Percentiles rank a stretch among this genome's conserved stretches.
These are phyloP conservation scores for Zygogramma bicolorata DNA, from an alignment of 2,888 invertebrate genomes.

Conservation along the genomic window DNA sequence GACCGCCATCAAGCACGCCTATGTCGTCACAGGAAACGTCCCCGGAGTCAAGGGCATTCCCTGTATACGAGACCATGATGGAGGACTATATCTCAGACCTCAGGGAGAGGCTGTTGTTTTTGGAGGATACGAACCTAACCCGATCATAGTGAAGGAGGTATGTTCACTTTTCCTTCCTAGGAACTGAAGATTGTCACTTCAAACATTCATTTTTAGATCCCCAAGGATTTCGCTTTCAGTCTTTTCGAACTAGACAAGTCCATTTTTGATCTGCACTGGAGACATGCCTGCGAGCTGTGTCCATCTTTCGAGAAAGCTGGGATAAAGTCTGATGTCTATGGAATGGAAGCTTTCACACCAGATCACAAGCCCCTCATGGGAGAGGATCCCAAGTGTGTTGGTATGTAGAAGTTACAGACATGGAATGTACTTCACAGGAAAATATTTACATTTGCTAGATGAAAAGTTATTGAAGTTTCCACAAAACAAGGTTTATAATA, in stretches of 20 bases:
- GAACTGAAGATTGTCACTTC: too few relatives aligned
- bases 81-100: conserved; percentile 83
- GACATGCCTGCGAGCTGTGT: conserved; percentile 78
- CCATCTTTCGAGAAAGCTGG: conserved; percentile 82
- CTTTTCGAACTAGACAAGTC: conserved; percentile 91
- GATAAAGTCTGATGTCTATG: conserved; percentile 88
- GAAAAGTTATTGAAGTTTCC: too few relatives aligned
- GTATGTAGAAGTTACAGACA: conserved; percentile 59
- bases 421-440: neutral
- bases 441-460: too few relatives aligned
- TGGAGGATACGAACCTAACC: conserved; percentile 91
- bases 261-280: conserved; percentile 82
- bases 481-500: too few relatives aligned
- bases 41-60: conserved; percentile 81
- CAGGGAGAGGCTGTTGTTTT: conserved; percentile 87
- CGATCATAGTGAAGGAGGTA: conserved; percentile 82
- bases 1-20: conserved; percentile 89
- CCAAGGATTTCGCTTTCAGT: conserved; percentile 83
- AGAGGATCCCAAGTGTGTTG: conserved; percentile 75
- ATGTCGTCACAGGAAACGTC: conserved; percentile 85
- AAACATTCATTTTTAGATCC: conserved; percentile 68
- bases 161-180: neutral
- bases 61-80: conserved; percentile 89
- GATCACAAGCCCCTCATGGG: conserved; percentile 92
- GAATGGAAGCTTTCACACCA: conserved; percentile 92